These are phyloP conservation scores for Porites divaricata DNA, from an alignment of 92 coral and sea anemone species.

Conservation along the genomic window DNA sequence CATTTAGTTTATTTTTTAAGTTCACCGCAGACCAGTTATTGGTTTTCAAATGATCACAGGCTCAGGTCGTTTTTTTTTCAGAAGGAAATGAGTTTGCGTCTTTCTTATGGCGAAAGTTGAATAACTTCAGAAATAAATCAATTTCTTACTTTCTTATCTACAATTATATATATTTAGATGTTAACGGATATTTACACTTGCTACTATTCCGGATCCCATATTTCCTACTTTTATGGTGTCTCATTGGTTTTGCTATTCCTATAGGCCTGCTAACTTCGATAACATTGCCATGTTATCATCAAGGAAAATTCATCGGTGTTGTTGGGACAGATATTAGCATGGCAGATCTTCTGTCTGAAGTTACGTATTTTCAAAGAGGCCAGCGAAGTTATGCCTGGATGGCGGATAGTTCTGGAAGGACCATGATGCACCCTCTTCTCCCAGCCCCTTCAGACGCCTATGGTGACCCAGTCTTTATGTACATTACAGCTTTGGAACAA, in stretches of 20 bases:
- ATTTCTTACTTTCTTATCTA: too few relatives aligned
- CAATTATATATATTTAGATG: too few relatives aligned
- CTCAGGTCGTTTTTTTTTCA: too few relatives aligned
- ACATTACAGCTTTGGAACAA: slow-evolving; percentile 56
- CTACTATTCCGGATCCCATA: too few relatives aligned
- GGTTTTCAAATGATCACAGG: too few relatives aligned
- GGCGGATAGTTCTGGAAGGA: slow-evolving; percentile 61
- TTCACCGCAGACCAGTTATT: too few relatives aligned
- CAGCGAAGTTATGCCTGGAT: slow-evolving; percentile 72
- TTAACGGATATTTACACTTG: too few relatives aligned
- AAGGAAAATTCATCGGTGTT: slow-evolving; percentile 68
- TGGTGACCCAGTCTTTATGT: slow-evolving; percentile 55
- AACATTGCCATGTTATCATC: slow-evolving; percentile 61
- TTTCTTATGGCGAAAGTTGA: too few relatives aligned
- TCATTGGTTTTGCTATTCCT: neutral
- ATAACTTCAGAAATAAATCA: too few relatives aligned
- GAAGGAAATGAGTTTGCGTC: too few relatives aligned
- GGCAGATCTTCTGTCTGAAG: slow-evolving; percentile 64
- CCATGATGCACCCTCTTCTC: slow-evolving; percentile 73
- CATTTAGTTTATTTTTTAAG: too few relatives aligned
- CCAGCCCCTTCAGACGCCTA: slow-evolving; percentile 60
- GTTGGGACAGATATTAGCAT: slow-evolving; percentile 67
- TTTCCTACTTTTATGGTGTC: neutral
- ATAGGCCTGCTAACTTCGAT: slow-evolving; percentile 68
- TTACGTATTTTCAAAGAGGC: slow-evolving; percentile 67